A percentile compares a stretch with the other conserved stretches of the same genome.
Conservation (phyloP, 2,888 invertebrate species). For the Plebejus argus region DNA sequence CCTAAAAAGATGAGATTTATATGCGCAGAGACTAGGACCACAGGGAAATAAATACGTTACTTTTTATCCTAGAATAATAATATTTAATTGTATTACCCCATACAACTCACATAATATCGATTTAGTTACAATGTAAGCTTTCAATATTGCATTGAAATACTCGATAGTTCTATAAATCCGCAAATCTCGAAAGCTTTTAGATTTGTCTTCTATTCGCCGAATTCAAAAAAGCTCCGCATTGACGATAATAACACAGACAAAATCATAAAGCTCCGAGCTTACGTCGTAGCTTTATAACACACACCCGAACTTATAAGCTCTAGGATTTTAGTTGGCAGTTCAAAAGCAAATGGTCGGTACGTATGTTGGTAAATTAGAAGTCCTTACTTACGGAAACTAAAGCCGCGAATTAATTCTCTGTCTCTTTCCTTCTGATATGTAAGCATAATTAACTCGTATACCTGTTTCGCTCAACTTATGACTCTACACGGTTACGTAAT, state of each 20-base stretch:
- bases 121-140: neutral
- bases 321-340: slow-evolving; percentile 26
- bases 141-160: neutral
- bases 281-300: neutral
- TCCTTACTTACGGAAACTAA: neutral
- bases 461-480: neutral
- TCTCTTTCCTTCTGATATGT: neutral
- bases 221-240: neutral
- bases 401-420: neutral
- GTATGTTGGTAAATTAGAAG: slow-evolving; percentile 23
- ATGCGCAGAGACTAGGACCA: too few relatives aligned
- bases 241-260: slow-evolving; percentile 1
- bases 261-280: slow-evolving; percentile 17
- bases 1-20: too few relatives aligned
- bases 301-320: slow-evolving; percentile 26
- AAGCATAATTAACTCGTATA: neutral
- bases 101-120: too few relatives aligned
- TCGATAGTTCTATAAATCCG: neutral
- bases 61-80: too few relatives aligned
- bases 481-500: neutral
- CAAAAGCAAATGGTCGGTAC: neutral
- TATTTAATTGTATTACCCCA: too few relatives aligned
- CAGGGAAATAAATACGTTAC: too few relatives aligned
- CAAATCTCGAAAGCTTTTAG: neutral
- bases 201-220: neutral